A percentile compares a stretch with the other conserved stretches of the same genome.
Evolutionary conservation across 2,797 vertebrate species (phyloP).

Genomic region (Artibeus jamaicensis): DNA sequence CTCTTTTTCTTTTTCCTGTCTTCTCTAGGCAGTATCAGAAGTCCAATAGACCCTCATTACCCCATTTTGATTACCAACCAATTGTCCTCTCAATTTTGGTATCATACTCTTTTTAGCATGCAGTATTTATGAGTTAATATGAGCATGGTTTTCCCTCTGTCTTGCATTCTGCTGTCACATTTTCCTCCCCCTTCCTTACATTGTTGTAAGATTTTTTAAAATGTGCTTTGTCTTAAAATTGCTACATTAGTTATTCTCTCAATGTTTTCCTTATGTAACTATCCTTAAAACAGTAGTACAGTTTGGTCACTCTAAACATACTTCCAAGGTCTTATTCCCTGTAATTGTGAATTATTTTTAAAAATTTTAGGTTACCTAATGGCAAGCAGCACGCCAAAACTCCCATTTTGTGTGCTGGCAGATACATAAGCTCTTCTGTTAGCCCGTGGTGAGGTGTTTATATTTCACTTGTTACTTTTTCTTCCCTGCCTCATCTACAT

Average conservation of each 20-base stretch:
- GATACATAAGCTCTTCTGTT: background rate
- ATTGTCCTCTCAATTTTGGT: background rate
- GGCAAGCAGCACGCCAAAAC: constrained; percentile 12
- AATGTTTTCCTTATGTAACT: background rate
- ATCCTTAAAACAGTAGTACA: background rate
- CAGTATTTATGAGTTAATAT: constrained; percentile 20
- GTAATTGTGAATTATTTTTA: constrained; percentile 22
- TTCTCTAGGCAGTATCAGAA: background rate
- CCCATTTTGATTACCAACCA: background rate
- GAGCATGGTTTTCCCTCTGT: background rate
- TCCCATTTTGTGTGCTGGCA: constrained; percentile 34
- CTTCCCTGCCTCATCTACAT: background rate
- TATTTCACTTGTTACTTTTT: background rate
- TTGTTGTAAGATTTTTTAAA: constrained; percentile 22
- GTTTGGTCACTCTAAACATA: background rate
- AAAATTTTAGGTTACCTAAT: constrained; percentile 9
- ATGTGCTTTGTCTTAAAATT: background rate
- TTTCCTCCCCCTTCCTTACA: background rate
- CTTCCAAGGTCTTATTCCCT: constrained; percentile 10
- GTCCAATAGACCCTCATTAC: background rate
- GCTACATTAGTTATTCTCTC: background rate
- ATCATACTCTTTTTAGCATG: background rate
- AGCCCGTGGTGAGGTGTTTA: background rate
- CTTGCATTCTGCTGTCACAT: background rate
- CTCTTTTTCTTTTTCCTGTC: background rate